A percentile compares a stretch with the other conserved stretches of the same genome.
These are phyloP conservation scores for Prunella himalayana DNA, from an alignment of 2,113 vertebrate genomes.

Conservation along the genomic window DNA sequence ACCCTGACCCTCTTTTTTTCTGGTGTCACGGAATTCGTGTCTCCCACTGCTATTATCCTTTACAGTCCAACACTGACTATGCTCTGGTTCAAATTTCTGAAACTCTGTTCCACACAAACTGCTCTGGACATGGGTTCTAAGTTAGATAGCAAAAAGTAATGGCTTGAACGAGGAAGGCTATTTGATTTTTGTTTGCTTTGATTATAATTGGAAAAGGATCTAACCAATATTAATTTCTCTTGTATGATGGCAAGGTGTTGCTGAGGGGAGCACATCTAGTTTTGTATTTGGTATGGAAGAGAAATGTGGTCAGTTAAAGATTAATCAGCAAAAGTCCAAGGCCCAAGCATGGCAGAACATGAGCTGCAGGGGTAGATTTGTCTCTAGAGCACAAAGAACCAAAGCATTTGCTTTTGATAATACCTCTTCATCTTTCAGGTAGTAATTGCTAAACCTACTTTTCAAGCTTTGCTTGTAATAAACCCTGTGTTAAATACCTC, in stretches of 20 bases:
- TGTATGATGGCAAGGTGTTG: background rate
- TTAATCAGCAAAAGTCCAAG: background rate
- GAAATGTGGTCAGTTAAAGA: background rate
- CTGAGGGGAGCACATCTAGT: background rate
- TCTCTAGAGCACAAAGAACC: background rate
- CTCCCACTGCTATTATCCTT: background rate
- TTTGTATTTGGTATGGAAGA: background rate
- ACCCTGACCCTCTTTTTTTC: background rate
- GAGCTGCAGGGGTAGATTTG: background rate
- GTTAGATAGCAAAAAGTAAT: background rate
- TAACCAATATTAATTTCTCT: background rate
- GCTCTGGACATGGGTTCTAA: background rate
- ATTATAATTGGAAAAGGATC: background rate
- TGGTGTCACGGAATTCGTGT: background rate
- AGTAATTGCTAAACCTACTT: background rate
- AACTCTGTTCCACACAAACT: background rate
- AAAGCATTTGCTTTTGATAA: background rate
- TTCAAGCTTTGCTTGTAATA: background rate
- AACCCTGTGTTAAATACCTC: background rate
- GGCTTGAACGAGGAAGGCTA: background rate
- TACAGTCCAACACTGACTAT: background rate
- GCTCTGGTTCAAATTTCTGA: background rate
- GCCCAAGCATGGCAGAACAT: background rate
- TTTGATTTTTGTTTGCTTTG: background rate
- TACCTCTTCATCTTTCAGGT: background rate